A percentile compares a stretch with the other conserved stretches of the same genome.
Evolutionary conservation across 1,140 invertebrate species (phyloP).

Genomic region (Scaptomyza hsui): DNA sequence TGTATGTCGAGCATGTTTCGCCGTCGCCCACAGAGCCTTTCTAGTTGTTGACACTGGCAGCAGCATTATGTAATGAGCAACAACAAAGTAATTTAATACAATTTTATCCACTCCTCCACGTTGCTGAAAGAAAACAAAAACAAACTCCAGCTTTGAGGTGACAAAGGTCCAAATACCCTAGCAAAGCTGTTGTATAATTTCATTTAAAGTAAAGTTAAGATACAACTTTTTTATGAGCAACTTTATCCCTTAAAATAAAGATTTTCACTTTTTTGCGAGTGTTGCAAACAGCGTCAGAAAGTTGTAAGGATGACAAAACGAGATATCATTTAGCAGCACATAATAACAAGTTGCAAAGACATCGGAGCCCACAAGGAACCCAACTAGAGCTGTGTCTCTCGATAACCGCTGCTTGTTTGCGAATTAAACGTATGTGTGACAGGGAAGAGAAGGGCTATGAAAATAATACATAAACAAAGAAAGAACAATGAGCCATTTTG

Average conservation of each 20-base stretch:
- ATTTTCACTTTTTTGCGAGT: background rate
- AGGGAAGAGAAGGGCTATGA: conserved; percentile 29
- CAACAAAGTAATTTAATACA: conserved; percentile 82
- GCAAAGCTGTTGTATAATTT: too few species aligned
- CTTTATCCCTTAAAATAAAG: too few species aligned
- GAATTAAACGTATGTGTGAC: conserved; percentile 40
- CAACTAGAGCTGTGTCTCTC: conserved; percentile 8
- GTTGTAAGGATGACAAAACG: conserved; percentile 54
- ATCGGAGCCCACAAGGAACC: conserved; percentile 12
- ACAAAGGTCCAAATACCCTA: conserved; percentile 19
- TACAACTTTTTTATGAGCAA: too few species aligned
- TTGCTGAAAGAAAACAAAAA: conserved; percentile 47
- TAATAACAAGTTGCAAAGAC: conserved; percentile 30
- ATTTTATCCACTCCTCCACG: conserved; percentile 58
- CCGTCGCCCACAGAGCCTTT: conserved; percentile 34
- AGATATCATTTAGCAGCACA: conserved; percentile 63
- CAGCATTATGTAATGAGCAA: conserved; percentile 80
- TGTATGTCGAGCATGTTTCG: conserved; percentile 1
- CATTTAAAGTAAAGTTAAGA: too few species aligned
- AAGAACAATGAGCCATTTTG: conserved; percentile 35
- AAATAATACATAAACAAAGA: conserved; percentile 45
- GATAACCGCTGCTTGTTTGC: conserved; percentile 34
- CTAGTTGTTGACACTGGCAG: conserved; percentile 66
- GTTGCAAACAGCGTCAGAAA: background rate
- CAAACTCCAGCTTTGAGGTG: conserved; percentile 6